Percentiles rank a stretch among this genome's conserved stretches.
Conservation (phyloP, 2,797 vertebrate genomes). For the Acanthurus tractus region DNA sequence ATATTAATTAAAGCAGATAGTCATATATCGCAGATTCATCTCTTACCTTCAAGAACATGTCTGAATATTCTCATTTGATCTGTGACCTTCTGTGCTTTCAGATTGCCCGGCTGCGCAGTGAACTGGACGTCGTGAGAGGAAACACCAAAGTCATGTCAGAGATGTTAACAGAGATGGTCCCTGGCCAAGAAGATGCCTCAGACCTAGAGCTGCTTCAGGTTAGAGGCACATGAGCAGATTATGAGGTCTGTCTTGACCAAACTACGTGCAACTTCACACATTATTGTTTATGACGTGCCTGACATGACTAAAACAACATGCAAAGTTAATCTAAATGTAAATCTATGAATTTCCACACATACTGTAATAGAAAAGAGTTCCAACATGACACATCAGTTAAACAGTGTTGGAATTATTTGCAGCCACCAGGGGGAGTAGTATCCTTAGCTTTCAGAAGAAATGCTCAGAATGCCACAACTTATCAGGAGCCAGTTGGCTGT, state of each 20-base stretch:
- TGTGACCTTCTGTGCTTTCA: conserved; percentile 64
- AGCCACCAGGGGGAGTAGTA: conserved; percentile 77
- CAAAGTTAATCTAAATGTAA: too few relatives aligned
- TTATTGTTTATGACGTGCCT: neutral
- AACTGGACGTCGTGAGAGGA: conserved; percentile 95
- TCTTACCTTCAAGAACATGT: conserved; percentile 2
- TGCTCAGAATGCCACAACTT: neutral
- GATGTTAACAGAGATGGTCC: conserved; percentile 98
- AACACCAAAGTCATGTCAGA: conserved; percentile 99
- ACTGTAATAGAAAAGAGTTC: neutral
- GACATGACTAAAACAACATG: neutral
- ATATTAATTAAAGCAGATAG: conserved; percentile 5
- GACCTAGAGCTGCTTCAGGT: conserved; percentile 96
- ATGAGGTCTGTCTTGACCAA: neutral
- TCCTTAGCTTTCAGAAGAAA: conserved; percentile 42
- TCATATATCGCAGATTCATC: neutral
- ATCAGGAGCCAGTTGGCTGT: conserved; percentile 12
- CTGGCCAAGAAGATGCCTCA: conserved; percentile 94
- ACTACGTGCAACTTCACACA: neutral
- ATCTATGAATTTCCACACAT: too few relatives aligned
- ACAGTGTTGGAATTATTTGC: conserved; percentile 24
- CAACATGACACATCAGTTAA: neutral
- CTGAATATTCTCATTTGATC: conserved; percentile 6
- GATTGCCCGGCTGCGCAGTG: conserved; percentile 95
- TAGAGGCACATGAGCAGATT: conserved; percentile 2